Conservation (phyloP, 1,140 invertebrate genomes). For the Proales similis region DNA sequence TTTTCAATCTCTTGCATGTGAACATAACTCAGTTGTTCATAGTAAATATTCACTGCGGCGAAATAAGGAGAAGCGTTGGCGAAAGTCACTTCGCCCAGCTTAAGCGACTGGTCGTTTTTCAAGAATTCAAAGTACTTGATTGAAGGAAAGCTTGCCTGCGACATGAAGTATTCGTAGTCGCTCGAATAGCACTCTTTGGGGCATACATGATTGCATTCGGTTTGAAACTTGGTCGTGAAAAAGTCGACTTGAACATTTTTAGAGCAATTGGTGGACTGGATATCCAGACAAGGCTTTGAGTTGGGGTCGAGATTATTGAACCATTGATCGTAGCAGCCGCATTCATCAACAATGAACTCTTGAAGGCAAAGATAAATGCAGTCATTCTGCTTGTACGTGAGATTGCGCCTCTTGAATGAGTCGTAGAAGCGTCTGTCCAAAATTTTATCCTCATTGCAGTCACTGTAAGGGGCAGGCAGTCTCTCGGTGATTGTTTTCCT, state of each 20-base stretch:
- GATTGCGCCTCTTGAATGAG: no score
- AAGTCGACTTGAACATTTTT: not conserved
- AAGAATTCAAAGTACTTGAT: not conserved
- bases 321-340: not conserved
- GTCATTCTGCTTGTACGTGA: not conserved
- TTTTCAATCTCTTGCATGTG: not conserved
- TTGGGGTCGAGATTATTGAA: not conserved
- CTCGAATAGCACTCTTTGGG: not conserved
- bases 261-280: not conserved
- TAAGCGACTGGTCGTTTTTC: not conserved
- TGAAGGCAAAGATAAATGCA: not conserved
- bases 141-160: not conserved
- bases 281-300: not conserved
- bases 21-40: not conserved
- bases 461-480: slow-evolving; percentile 13
- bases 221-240: not conserved
- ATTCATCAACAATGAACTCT: not conserved
- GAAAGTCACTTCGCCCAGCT: no score
- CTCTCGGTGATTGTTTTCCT: slow-evolving; percentile 1
- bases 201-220: not conserved
- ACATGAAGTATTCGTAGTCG: not conserved
- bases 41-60: slow-evolving; percentile 26
- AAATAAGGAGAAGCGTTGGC: no score
- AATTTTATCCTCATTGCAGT: slow-evolving; percentile 15
- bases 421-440: slow-evolving; percentile 1